Evolutionary conservation across 2,888 invertebrate genomes (phyloP).

Genomic region (Slavum lentiscoides): DNA sequence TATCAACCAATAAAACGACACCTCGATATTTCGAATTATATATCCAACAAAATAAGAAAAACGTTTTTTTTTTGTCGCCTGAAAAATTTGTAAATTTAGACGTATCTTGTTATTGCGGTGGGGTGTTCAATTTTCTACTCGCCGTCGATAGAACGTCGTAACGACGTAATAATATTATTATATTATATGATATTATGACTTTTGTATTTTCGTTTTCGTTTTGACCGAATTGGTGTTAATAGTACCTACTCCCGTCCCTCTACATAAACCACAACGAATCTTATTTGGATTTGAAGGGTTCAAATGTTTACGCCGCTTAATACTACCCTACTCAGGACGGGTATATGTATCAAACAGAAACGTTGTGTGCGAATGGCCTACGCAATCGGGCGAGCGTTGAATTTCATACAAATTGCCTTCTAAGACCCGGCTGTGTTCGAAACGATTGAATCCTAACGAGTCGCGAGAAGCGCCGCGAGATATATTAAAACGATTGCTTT

Average conservation of each 20-base stretch:
- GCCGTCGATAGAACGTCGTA: too few relatives aligned
- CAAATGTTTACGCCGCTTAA: not conserved
- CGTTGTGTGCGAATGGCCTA: not conserved
- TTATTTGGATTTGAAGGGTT: conserved; percentile 1
- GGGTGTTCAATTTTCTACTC: too few relatives aligned
- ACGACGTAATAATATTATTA: too few relatives aligned
- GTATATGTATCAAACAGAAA: not conserved
- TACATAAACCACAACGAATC: not conserved
- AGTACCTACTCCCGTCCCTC: too few relatives aligned
- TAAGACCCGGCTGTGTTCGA: not conserved
- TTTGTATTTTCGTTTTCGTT: not conserved
- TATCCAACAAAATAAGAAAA: too few relatives aligned
- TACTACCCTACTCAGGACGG: not conserved
- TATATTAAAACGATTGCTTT: not conserved
- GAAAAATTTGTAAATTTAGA: too few relatives aligned
- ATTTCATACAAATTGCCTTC: conserved; percentile 1
- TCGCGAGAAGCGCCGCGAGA: not conserved
- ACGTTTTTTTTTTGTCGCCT: too few relatives aligned
- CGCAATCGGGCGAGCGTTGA: not conserved
- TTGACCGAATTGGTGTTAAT: not conserved
- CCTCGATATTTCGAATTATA: too few relatives aligned
- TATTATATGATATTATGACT: too few relatives aligned
- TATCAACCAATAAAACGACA: too few relatives aligned
- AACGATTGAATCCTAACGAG: not conserved
- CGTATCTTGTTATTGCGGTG: too few relatives aligned